These are phyloP conservation scores for Balearica regulorum DNA, from an alignment of 2,797 vertebrate species.

Conservation along the genomic window DNA sequence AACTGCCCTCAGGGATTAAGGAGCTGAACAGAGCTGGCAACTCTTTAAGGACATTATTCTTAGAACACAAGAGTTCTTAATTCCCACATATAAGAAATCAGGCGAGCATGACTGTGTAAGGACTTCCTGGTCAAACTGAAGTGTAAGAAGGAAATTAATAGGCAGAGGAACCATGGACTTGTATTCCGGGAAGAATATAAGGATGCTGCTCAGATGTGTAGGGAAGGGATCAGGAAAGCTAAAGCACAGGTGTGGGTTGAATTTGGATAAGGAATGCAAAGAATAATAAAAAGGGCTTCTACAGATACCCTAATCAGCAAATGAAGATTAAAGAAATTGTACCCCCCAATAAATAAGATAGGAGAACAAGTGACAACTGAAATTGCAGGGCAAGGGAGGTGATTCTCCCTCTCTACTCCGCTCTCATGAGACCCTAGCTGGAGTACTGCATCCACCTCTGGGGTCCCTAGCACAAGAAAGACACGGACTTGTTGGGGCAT, in stretches of 20 bases:
- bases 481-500: rapidly evolving
- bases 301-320: background rate
- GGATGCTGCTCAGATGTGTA: background rate
- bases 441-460: background rate
- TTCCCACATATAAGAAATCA: background rate
- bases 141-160: background rate
- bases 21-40: background rate
- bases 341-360: background rate
- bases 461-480: background rate
- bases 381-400: background rate
- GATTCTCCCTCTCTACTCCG: background rate
- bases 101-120: background rate
- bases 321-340: background rate
- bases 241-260: background rate
- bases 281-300: background rate
- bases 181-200: background rate
- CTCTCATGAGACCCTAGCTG: background rate
- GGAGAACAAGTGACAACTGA: background rate
- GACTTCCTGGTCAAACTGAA: background rate
- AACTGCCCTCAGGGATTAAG: background rate
- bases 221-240: background rate
- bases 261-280: background rate
- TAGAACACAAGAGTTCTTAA: background rate
- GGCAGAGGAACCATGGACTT: background rate
- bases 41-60: background rate